Conservation (phyloP, 1,140 invertebrate species). For the Bradynema listronoti region DNA sequence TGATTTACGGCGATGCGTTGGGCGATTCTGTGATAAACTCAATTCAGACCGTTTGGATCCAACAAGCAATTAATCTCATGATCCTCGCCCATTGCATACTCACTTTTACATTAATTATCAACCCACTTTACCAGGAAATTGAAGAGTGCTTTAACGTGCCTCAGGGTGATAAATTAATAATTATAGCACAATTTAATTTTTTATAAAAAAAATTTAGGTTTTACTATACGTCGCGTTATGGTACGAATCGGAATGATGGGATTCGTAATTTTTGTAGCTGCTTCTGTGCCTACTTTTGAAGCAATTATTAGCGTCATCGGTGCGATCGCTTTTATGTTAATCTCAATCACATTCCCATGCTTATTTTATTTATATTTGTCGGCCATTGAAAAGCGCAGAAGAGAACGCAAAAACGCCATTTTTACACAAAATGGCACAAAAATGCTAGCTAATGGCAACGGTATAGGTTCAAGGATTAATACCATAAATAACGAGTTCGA, state of each 20-base stretch:
- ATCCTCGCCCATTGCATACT: conserved; percentile 51
- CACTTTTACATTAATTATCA: conserved; percentile 53
- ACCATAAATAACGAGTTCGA: not conserved
- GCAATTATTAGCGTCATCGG: conserved; percentile 79
- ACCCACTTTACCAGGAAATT: conserved; percentile 51
- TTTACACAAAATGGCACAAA: too few species aligned
- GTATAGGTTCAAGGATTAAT: too few species aligned
- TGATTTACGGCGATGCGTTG: conserved; percentile 47
- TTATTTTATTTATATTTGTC: conserved; percentile 69
- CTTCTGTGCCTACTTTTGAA: conserved; percentile 76
- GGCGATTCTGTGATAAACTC: conserved; percentile 52
- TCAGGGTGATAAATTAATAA: conserved; percentile 31
- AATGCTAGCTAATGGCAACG: too few species aligned
- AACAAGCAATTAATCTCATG: conserved; percentile 39
- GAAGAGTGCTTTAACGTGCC: conserved; percentile 52
- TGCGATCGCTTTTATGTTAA: conserved; percentile 72
- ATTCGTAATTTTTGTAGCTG: conserved; percentile 70
- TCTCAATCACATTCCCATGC: conserved; percentile 76
- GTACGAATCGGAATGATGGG: conserved; percentile 69
- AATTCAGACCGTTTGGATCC: conserved; percentile 50
- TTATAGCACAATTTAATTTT: not conserved
- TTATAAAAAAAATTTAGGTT: conserved; percentile 63
- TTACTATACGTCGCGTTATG: conserved; percentile 70
- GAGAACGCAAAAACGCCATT: conserved; percentile 1
- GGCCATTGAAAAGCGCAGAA: conserved; percentile 35